A percentile compares a stretch with the other conserved stretches of the same genome.
Conservation (phyloP, 2,797 vertebrate species). For the Cossypha niveicapilla region DNA sequence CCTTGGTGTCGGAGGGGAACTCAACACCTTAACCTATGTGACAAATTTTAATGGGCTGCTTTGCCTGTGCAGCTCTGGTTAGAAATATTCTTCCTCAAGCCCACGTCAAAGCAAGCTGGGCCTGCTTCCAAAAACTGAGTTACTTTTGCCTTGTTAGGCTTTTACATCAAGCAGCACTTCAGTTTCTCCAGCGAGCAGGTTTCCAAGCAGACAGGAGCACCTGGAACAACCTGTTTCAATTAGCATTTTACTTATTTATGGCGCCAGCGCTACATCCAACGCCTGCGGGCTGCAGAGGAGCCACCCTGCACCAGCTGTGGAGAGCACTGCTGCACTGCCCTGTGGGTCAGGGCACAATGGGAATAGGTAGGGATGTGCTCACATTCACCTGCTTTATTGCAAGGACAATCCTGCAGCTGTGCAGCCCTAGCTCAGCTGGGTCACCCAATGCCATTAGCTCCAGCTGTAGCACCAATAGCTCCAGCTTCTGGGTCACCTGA, state of each 20-base stretch:
- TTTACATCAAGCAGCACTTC: neutral
- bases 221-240: conserved; percentile 38
- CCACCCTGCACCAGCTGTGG: neutral
- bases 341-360: neutral
- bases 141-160: neutral
- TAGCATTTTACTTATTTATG: conserved; percentile 50
- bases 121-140: neutral
- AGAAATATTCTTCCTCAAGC: neutral
- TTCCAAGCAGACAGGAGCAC: conserved; percentile 11
- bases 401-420: neutral
- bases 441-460: neutral
- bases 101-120: neutral
- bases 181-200: neutral
- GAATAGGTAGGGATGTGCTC: neutral
- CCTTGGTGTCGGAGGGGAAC: neutral
- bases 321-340: neutral
- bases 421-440: neutral
- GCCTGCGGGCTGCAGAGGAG: neutral
- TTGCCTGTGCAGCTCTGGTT: neutral
- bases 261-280: neutral
- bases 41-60: neutral
- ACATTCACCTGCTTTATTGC: neutral
- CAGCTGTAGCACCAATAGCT: neutral
- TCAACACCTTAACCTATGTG: neutral
- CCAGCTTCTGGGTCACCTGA: neutral